Base-by-base conservation (phyloP, 2,797 vertebrate genomes). In the Sitta carolinensis region DNA sequence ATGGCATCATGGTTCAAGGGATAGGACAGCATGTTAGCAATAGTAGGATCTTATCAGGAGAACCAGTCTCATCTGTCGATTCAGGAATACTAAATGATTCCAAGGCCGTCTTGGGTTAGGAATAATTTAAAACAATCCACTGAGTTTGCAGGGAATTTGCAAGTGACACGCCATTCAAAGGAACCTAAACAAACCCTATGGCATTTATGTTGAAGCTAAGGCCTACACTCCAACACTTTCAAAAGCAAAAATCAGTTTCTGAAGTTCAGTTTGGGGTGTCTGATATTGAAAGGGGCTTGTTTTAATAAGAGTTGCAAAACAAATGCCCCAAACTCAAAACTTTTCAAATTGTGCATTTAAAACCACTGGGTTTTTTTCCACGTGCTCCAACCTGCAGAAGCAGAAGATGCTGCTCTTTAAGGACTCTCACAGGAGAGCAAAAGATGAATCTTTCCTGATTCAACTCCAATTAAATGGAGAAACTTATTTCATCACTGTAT, bases 141-240 rank as follows among this genome's bases (percentile, higher is more conserved):
- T 77, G 72, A 84, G 45, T 79, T 93, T 91, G 73, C 42, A 72
- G 51, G n/a, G 34, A 81, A 88, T 91, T 78, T 91, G 59, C 75
- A 89, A 94, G 69, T 52, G 51, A 50, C 9, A 25, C 3, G 3
- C 16, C 54, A 79, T 68, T 43, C 40, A 54, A 43, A 72, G 30
- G 27, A 93, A 78, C 36, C 11, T 43, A 68, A 84, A 84, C 48
- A 84, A 87, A 55, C 57, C 11, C 42, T 5, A 5, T 16, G 20
- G 52, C 36, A 82, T 87, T 76, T 79, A 27, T 50, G 19, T 43
- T 75, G 52, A 58, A 90, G 34, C 43, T 52, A 79, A 84, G 36
- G 15, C 20, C 0, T 89, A 45, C 29, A 38, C 8, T 87, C 6
- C 6, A 70, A 42, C 26, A 38, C 26, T 79, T 69, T n/a, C 67